Percentiles rank a stretch among this genome's conserved stretches.
Conservation (phyloP, 2,797 vertebrate genomes). For the Sebastiscus tertius region DNA sequence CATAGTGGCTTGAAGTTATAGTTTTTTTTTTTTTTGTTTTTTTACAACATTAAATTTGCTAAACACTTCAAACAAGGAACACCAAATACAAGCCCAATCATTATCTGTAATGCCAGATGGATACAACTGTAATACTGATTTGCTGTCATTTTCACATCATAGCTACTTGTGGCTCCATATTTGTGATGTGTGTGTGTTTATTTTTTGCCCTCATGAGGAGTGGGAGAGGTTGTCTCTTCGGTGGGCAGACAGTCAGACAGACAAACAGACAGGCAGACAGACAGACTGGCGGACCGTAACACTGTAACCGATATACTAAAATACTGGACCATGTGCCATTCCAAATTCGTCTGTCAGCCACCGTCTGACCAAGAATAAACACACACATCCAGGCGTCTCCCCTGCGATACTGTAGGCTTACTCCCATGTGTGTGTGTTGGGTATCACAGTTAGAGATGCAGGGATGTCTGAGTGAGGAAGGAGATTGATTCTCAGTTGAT, state of each 20-base stretch:
- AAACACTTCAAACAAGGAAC: neutral
- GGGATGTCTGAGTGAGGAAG: constrained; percentile 49
- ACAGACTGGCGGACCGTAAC: constrained; percentile 71
- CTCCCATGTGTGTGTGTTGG: constrained; percentile 5
- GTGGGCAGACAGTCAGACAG: constrained; percentile 43
- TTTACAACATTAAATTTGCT: neutral
- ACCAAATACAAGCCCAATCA: neutral
- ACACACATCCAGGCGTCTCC: constrained; percentile 55
- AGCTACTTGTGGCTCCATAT: neutral
- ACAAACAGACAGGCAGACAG: constrained; percentile 64
- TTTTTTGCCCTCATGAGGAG: constrained; percentile 34
- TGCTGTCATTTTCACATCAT: neutral
- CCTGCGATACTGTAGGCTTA: constrained; percentile 25
- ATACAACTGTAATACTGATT: neutral
- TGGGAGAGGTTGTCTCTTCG: constrained; percentile 4
- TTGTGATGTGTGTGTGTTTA: constrained; percentile 21
- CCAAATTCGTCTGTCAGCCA: constrained; percentile 76
- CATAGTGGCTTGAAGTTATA: neutral
- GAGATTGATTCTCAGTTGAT: constrained; percentile 66
- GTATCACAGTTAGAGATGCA: constrained; percentile 32
- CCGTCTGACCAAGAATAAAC: constrained; percentile 77
- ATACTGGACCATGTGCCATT: constrained; percentile 71
- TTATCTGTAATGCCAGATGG: neutral
- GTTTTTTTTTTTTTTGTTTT: neutral
- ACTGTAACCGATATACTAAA: constrained; percentile 73